Base-by-base conservation (phyloP, 1,140 invertebrate genomes). In the Paramacrobiotus metropolitanus region DNA sequence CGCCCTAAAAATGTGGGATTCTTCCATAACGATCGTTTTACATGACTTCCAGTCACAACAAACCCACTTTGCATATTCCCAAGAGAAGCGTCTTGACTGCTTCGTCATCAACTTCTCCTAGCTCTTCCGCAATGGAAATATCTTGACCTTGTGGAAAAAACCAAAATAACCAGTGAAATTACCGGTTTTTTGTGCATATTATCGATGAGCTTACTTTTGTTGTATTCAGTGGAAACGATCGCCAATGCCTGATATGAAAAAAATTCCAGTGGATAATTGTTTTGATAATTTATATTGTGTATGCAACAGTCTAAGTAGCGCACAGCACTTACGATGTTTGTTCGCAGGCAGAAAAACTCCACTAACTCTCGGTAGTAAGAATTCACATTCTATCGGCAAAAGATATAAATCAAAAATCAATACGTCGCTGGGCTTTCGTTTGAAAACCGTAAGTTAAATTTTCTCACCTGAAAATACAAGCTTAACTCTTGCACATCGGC, bases 271-370 rank as follows among this genome's bases (percentile, higher is more conserved):
- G 15, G 15, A 9, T 9, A n/a, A n/a, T 0, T 15, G n/a, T 40
- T 40, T 15, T n/a, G 34, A n/a, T 40, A 40, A 40, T n/a, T 9
- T 40, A 40, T n/a, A 40, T n/a, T 40, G 34, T n/a, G 34, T 40
- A 15, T 40, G n/a, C n/a, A n/a, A n/a, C 24, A 55, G 48, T 40
- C 9, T 40, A n/a, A 40, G 9, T n/a, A 40, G 9, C n/a, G 48
- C 15, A 28, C 9, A 40, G 34, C 34, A 55, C 48, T 55, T 55
- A 55, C 48, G 28, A 55, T 55, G 48, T 55, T 55, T 28, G 48
- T 55, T 24, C 48, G 48, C 24, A 55, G 24, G 24, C 48, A 55
- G 48, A 55, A 55, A 55, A 55, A 55, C 48, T 55, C 48, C 48
- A 55, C 48, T 24, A 55, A 24, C 24, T 55, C 48, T 15, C 48